Conservation (phyloP, 2,888 invertebrate genomes). For the Ecdyonurus torrentis region DNA sequence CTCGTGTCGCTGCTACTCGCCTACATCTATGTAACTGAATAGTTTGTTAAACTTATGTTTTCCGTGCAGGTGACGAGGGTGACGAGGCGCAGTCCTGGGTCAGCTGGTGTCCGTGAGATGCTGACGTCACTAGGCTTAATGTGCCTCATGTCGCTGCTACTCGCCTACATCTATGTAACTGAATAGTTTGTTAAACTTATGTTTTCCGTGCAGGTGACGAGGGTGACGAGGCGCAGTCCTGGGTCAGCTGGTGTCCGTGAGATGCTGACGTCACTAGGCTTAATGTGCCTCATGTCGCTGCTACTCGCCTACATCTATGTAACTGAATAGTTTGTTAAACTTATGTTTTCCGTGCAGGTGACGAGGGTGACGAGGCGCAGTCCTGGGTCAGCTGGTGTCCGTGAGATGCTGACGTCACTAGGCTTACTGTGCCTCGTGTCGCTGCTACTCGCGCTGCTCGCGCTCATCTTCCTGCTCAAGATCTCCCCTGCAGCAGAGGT, state of each 20-base stretch:
- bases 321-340: conserved; percentile 11
- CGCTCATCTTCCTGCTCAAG: conserved; percentile 68
- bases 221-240: conserved; percentile 18
- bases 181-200: no score
- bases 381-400: conserved; percentile 40
- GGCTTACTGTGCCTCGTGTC: conserved; percentile 75
- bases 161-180: conserved; percentile 34
- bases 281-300: conserved; percentile 71
- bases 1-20: conserved; percentile 72
- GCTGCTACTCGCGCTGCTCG: conserved; percentile 62
- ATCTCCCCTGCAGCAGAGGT: conserved; percentile 48
- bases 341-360: conserved; percentile 11
- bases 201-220: conserved; percentile 11
- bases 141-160: conserved; percentile 67
- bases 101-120: conserved; percentile 57
- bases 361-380: conserved; percentile 13
- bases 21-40: conserved; percentile 17
- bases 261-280: conserved; percentile 67
- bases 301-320: conserved; percentile 41
- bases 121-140: conserved; percentile 69
- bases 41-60: no score
- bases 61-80: conserved; percentile 12
- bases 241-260: conserved; percentile 49
- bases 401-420: conserved; percentile 69
- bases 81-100: conserved; percentile 28